These are phyloP conservation scores for Ascaphus truei DNA, from an alignment of 2,113 vertebrate species.

Conservation along the genomic window DNA sequence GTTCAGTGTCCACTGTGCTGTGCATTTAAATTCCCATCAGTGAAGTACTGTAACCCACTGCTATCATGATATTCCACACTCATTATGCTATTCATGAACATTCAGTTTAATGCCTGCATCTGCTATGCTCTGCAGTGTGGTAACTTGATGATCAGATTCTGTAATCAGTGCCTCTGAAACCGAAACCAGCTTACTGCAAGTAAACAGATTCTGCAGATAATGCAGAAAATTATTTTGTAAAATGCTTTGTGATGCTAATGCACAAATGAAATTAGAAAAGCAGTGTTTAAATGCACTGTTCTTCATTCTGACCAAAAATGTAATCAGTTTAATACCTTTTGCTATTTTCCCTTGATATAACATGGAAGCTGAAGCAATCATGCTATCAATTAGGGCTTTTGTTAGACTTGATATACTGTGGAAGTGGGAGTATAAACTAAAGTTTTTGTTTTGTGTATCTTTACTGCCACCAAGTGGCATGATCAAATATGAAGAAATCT, in stretches of 20 bases:
- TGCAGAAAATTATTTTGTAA: neutral
- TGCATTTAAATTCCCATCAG: neutral
- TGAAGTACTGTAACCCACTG: neutral
- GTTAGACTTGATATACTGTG: constrained; percentile 44
- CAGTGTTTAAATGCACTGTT: constrained; percentile 41
- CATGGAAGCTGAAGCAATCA: constrained; percentile 59
- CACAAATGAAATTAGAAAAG: constrained; percentile 42
- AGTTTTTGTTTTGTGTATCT: constrained; percentile 55
- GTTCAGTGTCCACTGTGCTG: too few species aligned
- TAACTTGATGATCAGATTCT: neutral
- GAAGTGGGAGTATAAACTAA: constrained; percentile 4
- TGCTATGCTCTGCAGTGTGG: neutral
- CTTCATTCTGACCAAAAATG: constrained; percentile 48
- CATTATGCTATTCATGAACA: neutral
- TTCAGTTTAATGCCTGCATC: neutral
- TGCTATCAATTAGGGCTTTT: constrained; percentile 59
- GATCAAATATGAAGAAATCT: neutral
- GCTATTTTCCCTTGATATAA: constrained; percentile 55
- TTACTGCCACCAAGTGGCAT: constrained; percentile 89
- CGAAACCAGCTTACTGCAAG: neutral
- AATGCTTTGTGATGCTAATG: constrained; percentile 20
- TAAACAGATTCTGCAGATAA: neutral
- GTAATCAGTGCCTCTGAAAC: neutral
- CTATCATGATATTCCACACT: neutral
- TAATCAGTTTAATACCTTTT: constrained; percentile 59